Percentiles rank a stretch among this genome's conserved stretches.
Evolutionary conservation across 2,797 vertebrate species (phyloP).

Genomic region (Tokudaia muenninki): DNA sequence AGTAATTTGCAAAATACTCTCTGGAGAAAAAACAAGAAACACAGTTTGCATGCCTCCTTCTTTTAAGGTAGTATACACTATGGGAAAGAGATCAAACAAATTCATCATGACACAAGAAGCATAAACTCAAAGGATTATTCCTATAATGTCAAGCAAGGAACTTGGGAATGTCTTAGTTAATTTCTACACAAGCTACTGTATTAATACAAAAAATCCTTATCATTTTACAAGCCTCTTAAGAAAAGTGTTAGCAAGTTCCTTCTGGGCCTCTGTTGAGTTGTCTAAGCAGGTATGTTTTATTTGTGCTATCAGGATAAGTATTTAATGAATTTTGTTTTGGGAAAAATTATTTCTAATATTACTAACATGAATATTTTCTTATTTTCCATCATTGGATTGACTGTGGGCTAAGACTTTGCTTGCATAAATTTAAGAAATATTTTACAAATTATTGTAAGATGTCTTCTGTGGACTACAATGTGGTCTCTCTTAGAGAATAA

Average conservation of each 20-base stretch:
- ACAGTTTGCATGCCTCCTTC: slow-evolving; percentile 12
- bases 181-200: slow-evolving; percentile 45
- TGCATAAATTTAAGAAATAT: not conserved
- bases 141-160: slow-evolving; percentile 16
- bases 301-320: slow-evolving; percentile 2
- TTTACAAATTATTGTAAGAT: not conserved
- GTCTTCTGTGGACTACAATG: not conserved
- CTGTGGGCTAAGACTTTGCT: not conserved
- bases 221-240: slow-evolving; percentile 28
- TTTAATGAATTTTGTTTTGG: not conserved
- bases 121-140: slow-evolving; percentile 38
- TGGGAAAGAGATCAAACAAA: slow-evolving; percentile 45
- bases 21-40: slow-evolving; percentile 26
- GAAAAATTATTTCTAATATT: not conserved
- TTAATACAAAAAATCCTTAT: slow-evolving; percentile 33
- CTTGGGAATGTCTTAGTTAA: not conserved
- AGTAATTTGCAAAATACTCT: slow-evolving; percentile 71
- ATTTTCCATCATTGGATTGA: not conserved
- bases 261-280: not conserved
- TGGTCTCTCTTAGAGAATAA: not conserved
- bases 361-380: not conserved
- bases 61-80: not conserved
- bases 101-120: not conserved
- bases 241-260: not conserved
- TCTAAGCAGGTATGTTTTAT: not conserved